Conservation (phyloP, 2,888 invertebrate species). For the Metopia argyrocephala region DNA sequence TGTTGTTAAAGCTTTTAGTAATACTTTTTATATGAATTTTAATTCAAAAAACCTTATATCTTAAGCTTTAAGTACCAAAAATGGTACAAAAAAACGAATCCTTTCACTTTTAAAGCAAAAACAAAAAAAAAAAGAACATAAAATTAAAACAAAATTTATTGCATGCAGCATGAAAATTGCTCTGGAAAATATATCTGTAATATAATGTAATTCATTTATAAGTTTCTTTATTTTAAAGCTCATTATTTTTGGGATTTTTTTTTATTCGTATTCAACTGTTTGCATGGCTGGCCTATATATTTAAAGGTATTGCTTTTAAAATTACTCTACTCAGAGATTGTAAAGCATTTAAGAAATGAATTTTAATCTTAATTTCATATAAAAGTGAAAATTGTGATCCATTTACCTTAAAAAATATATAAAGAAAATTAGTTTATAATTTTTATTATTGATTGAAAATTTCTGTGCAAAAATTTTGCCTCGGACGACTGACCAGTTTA, state of each 20-base stretch:
- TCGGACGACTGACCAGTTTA: too few relatives aligned
- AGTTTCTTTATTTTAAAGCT: slow-evolving; percentile 10
- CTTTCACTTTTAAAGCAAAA: slow-evolving; percentile 46
- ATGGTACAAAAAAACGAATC: slow-evolving; percentile 26
- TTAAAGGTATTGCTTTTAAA: slow-evolving; percentile 9
- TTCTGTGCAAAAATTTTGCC: too few relatives aligned
- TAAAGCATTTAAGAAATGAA: neutral
- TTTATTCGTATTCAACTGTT: neutral
- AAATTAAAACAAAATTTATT: slow-evolving; percentile 42
- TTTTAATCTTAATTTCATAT: slow-evolving; percentile 40
- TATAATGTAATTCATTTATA: slow-evolving; percentile 37
- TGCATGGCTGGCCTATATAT: slow-evolving; percentile 5
- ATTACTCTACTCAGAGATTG: slow-evolving; percentile 31
- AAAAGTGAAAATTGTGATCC: slow-evolving; percentile 23
- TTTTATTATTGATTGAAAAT: neutral
- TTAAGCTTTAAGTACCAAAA: neutral
- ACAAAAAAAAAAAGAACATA: neutral
- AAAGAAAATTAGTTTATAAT: neutral
- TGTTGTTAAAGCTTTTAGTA: neutral
- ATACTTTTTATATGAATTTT: too few relatives aligned
- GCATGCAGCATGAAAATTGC: slow-evolving; percentile 59
- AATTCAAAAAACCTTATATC: neutral
- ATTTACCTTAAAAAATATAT: too few relatives aligned
- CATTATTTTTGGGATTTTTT: slow-evolving; percentile 33
- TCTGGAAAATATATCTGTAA: slow-evolving; percentile 31